These are phyloP conservation scores for Cordilura impudica DNA, from an alignment of 2,888 invertebrate species.

Conservation along the genomic window DNA sequence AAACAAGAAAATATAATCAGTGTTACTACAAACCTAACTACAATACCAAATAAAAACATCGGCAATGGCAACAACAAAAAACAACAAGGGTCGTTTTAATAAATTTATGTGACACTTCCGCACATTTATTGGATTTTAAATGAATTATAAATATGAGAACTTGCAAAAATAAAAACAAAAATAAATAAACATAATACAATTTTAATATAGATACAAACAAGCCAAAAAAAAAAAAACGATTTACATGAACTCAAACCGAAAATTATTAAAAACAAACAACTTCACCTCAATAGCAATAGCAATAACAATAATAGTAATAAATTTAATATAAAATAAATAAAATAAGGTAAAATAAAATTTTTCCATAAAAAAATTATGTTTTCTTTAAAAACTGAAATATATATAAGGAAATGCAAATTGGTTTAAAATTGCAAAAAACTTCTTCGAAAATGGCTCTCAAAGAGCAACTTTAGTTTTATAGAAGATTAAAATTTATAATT, in stretches of 20 bases:
- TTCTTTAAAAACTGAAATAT: too few relatives aligned
- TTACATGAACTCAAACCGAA: conserved; percentile 6
- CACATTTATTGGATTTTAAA: conserved; percentile 47
- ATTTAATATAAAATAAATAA: conserved; percentile 7
- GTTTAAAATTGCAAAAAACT: too few relatives aligned
- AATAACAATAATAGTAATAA: not conserved
- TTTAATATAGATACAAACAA: not conserved
- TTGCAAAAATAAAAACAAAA: conserved; percentile 13
- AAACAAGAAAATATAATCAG: conserved; percentile 17
- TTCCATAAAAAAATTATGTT: too few relatives aligned
- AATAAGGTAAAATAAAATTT: not conserved
- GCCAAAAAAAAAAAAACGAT: not conserved
- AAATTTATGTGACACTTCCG: conserved; percentile 52
- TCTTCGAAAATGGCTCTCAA: too few relatives aligned
- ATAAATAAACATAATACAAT: not conserved
- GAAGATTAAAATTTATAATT: too few relatives aligned
- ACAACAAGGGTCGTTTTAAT: not conserved
- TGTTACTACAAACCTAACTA: not conserved
- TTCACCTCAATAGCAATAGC: conserved; percentile 1
- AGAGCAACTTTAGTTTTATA: too few relatives aligned
- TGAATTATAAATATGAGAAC: conserved; percentile 35
- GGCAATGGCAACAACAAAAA: not conserved
- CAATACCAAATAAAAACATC: conserved; percentile 2
- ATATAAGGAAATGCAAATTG: too few relatives aligned
- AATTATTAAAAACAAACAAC: conserved; percentile 28